phyloP scores from a whole-genome alignment of 2,113 vertebrate genomes.

The Oreotrochilus melanogaster region DNA sequence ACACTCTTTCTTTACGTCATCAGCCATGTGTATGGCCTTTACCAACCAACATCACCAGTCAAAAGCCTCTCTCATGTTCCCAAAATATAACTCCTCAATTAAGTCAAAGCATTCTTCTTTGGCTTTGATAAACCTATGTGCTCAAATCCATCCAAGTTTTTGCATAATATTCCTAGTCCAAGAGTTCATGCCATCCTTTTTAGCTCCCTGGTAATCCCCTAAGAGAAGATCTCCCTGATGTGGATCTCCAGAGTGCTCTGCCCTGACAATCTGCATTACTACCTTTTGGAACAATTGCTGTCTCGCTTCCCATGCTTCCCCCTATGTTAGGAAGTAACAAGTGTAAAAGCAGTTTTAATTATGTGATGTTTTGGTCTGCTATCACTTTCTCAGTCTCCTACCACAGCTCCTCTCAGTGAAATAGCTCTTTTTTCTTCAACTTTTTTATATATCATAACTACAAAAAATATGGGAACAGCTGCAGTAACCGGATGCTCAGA shows the following conservation, averaged over 20 bases:
- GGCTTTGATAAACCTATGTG: neutral
- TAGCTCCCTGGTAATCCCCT: neutral
- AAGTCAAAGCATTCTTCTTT: neutral
- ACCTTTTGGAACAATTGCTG: neutral
- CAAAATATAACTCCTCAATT: neutral
- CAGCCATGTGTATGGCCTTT: neutral
- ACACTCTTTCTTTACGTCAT: neutral
- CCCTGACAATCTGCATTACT: neutral
- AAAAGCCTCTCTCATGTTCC: neutral
- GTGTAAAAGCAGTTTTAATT: neutral
- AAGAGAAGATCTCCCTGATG: neutral
- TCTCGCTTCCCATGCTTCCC: neutral
- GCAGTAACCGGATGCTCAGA: neutral
- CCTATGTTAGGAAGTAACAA: accelerated
- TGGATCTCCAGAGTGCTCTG: neutral
- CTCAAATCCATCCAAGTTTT: neutral
- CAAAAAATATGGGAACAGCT: neutral
- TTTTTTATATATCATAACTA: neutral
- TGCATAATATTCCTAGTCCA: neutral
- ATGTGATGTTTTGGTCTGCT: neutral
- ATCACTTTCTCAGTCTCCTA: neutral
- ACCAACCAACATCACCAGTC: neutral
- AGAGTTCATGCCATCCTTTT: neutral
- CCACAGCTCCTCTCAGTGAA: neutral
- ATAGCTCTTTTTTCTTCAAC: neutral